Conservation (phyloP, 2,797 vertebrate species). For the Hyperoplus lanceolatus region DNA sequence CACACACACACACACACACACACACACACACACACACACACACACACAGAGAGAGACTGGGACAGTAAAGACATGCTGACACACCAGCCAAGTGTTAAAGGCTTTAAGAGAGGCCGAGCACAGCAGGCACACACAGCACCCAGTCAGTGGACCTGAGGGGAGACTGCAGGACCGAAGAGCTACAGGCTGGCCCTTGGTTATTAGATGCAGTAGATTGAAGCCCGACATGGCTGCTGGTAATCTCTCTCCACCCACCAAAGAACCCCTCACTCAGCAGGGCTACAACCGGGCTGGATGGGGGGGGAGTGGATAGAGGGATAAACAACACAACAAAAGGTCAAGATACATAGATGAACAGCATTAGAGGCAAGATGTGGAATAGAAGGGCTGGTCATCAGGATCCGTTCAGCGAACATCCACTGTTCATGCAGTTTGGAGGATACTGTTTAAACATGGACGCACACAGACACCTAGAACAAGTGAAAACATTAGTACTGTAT, state of each 20-base stretch:
- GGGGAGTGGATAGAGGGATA: conserved; percentile 87
- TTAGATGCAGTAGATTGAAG: conserved; percentile 99
- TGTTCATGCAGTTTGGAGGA: conserved; percentile 20
- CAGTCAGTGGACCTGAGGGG: conserved; percentile 93
- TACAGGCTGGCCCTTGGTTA: conserved; percentile 98
- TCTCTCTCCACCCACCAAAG: conserved; percentile 60
- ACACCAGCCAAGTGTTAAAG: conserved; percentile 65
- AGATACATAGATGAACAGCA: conserved; percentile 59
- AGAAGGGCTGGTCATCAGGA: conserved; percentile 1
- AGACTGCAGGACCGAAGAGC: conserved; percentile 96
- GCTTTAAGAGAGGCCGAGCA: conserved; percentile 68
- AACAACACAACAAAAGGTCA: conserved; percentile 88
- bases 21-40: no score
- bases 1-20: no score
- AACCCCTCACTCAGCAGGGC: conserved; percentile 63
- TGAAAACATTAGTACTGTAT: not conserved
- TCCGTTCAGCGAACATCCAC: not conserved
- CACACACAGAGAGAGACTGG: conserved; percentile 8
- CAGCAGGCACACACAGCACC: conserved; percentile 79
- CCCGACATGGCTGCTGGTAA: conserved; percentile 94
- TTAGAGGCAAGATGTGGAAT: conserved; percentile 20
- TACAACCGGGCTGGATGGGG: conserved; percentile 75
- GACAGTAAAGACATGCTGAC: conserved; percentile 61
- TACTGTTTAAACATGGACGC: conserved; percentile 16
- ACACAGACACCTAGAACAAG: conserved; percentile 5